Base-by-base conservation (phyloP, 2,888 invertebrate genomes). In the Sphecodes monilicornis region DNA sequence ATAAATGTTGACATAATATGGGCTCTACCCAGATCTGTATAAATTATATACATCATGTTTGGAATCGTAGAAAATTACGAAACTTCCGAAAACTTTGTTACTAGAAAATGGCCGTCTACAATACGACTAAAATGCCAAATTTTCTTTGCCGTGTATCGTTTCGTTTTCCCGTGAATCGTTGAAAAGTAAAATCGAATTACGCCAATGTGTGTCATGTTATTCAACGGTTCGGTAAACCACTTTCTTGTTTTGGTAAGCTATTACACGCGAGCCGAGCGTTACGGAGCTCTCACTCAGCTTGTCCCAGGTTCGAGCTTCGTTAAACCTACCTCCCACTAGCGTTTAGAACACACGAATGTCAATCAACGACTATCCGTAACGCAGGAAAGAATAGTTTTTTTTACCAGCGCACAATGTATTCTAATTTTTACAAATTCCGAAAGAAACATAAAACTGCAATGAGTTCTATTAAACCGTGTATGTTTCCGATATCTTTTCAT, bases 151-250 rank as follows among this genome's bases (percentile, higher is more conserved):
- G 68, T 13, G 69, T 10, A 79, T 50, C 71, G 43, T 46, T 57
- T 13, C 36, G 57, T 32, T 39, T 26, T 5, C 39, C 41, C 32
- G 54, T 39, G n/a, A 36, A 22, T 76, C 22, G 70, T 54, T 73
- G 73, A 57, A 73, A 73, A 73, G 54, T 36, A 73, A 73, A 73
- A 60, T 41, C n/a, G 64, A 41, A 72, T 46, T 69, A 16, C 29
- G n/a, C 29, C 43, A 26, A 79, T 68, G 85, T 70, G 66, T 74
- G 80, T 54, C 73, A 41, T 69, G 86, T 84, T 84, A 89, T 89
- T 74, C 82, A 68, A 86, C 78, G 70, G 64, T 66, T 64, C 84
- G 78, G 79, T 89, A 43, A 68, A 79, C 66, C 11, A n/a, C 66
- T 78, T 68, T 50, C 50, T 54, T 22, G 50, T 89, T 83, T 80